Evolutionary conservation across 2,888 invertebrate genomes (phyloP).

Genomic region (Drosophila anomalipes): DNA sequence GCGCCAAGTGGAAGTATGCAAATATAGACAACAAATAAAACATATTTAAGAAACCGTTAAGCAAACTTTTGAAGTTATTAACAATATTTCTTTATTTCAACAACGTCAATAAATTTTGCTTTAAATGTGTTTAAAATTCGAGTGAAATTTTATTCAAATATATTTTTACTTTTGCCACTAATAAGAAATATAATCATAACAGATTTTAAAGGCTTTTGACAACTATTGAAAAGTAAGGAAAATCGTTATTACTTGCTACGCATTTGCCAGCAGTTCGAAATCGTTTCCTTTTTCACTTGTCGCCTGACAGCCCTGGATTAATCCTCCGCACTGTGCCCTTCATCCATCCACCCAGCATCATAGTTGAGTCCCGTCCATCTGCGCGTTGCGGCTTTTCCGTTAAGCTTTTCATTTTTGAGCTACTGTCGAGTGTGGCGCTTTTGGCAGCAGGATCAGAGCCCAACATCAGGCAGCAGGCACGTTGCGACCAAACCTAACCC

Average conservation of each 20-base stretch:
- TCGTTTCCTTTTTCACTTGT: slow-evolving; percentile 29
- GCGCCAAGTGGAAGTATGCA: not conserved
- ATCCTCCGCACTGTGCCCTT: not conserved
- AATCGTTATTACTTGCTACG: not conserved
- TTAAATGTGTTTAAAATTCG: not conserved
- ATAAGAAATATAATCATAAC: not conserved
- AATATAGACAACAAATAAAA: not conserved
- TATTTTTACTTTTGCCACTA: not conserved
- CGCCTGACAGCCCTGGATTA: slow-evolving; percentile 47
- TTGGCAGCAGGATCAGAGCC: slow-evolving; percentile 57
- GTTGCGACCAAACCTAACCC: slow-evolving; percentile 16
- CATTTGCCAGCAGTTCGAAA: not conserved
- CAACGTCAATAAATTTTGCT: not conserved
- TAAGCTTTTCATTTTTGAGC: slow-evolving; percentile 79
- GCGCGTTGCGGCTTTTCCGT: slow-evolving; percentile 71
- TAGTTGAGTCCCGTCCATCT: slow-evolving; percentile 53
- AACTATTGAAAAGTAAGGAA: not conserved
- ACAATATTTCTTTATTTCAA: not conserved
- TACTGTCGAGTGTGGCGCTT: slow-evolving; percentile 48
- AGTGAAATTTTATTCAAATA: not conserved
- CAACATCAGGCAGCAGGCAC: slow-evolving; percentile 20
- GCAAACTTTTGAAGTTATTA: not conserved
- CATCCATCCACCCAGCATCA: not conserved
- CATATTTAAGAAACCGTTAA: not conserved
- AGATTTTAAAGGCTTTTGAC: not conserved